These are phyloP conservation scores for Rhagoletis zephyria DNA, from an alignment of 1,140 invertebrate genomes.

Conservation along the genomic window DNA sequence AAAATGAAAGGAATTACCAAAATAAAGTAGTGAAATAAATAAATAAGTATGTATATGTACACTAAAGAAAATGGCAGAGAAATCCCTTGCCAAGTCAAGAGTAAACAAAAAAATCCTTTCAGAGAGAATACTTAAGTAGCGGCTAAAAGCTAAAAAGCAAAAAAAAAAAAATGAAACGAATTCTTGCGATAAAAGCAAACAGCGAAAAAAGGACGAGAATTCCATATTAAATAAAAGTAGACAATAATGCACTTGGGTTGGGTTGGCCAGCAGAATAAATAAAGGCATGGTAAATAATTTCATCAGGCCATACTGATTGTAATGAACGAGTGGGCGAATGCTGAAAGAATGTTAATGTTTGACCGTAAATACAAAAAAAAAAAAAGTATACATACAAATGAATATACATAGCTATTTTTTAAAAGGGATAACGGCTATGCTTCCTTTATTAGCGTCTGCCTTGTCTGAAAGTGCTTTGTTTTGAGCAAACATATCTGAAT, in stretches of 20 bases:
- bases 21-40: background rate
- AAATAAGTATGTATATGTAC: background rate
- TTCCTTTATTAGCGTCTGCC: no score
- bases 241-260: conserved; percentile 1
- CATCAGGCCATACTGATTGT: background rate
- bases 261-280: background rate
- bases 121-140: conserved; percentile 4
- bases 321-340: no score
- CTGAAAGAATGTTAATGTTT: background rate
- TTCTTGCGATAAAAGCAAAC: background rate
- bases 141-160: background rate
- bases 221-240: background rate
- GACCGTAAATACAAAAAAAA: no score
- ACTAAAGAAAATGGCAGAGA: background rate
- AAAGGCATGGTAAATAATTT: background rate
- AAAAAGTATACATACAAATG: no score
- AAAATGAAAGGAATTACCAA: background rate
- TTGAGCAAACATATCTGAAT: no score
- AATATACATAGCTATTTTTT: no score
- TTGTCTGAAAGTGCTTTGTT: no score
- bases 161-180: background rate
- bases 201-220: background rate
- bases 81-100: background rate
- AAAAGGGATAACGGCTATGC: no score
- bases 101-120: conserved; percentile 6